Evolutionary conservation across 2,888 invertebrate species (phyloP), one percentile per base, ranked within the genome.

Genomic region (Germaria angustata): DNA sequence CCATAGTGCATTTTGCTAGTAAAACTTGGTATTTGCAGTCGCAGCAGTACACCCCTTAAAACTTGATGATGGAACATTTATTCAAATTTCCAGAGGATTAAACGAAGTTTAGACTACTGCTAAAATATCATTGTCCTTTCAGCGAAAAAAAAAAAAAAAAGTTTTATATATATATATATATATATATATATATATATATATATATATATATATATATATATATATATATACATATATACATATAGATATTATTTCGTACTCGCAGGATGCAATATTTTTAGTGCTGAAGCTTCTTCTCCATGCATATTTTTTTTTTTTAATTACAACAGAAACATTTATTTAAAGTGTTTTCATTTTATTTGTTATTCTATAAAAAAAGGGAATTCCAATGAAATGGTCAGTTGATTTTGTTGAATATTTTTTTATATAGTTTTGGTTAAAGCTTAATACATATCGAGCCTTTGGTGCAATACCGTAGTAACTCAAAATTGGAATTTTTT

Each of bases 71-170:
- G 34, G 46, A 61, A 79, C 76, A 84, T 84, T 85, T 82, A 85
- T 85, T 84, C 65, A 84, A 85, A 84, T 84, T 82, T 81, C 79
- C 41, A 84, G 80, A 83, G 84, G 85, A 85, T 84, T 85, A 85
- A 84, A 82, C 57, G 28, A 73, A 79, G 65, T 55, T 82, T 71
- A 69, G 59, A 79, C 57, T 65, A 59, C 81, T 75, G 69, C 59
- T 79, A 65, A 81, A 78, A 73, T 63, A 73, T 75, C 51, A 17
- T 66, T 49, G 68, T 34, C 5, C 11, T 15, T 34, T 28, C 28
- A 5, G 28, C 4, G 6, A n/a, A 46, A 57, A 63, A 71, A 44
- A 39, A 34, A 6, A 32, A 32, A 32, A 24, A 17, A 51, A 36
- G n/a, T n/a, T n/a, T n/a, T n/a, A n/a, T n/a, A n/a, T n/a, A n/a